phyloP scores from a whole-genome alignment of 2,113 vertebrate species.

The Perca fluviatilis region DNA sequence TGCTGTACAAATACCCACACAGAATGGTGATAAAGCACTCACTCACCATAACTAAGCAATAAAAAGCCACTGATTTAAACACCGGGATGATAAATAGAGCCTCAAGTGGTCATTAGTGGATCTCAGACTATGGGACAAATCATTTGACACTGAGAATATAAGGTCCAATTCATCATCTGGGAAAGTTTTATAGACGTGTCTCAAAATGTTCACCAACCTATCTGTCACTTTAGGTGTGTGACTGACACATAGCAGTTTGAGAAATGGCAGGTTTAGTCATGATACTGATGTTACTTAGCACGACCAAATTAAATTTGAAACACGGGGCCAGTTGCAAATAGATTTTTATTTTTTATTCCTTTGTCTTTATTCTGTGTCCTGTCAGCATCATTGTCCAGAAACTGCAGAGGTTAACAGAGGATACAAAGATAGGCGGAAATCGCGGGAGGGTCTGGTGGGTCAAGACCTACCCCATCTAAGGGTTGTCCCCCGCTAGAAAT shows the following conservation, averaged over 20 bases:
- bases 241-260: background rate
- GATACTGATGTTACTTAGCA: background rate
- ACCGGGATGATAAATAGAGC: constrained; percentile 17
- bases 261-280: background rate
- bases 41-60: constrained; percentile 24
- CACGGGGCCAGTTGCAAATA: background rate
- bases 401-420: background rate
- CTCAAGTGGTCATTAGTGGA: constrained; percentile 25
- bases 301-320: background rate
- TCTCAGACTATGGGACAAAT: constrained; percentile 18
- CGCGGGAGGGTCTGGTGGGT: too few species aligned
- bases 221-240: background rate
- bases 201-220: background rate
- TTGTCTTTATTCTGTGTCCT: background rate
- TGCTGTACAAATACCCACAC: constrained; percentile 29
- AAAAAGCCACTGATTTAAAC: constrained; percentile 31
- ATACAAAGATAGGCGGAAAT: background rate
- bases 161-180: background rate
- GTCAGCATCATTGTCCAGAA: background rate
- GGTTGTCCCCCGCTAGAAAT: too few species aligned
- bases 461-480: too few species aligned
- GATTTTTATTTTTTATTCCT: too few species aligned
- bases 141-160: constrained; percentile 28
- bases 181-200: background rate
- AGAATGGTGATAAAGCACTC: constrained; percentile 33